A percentile compares a stretch with the other conserved stretches of the same genome.
Conservation (phyloP, 1,140 invertebrate genomes). For the Bacillus rossius region DNA sequence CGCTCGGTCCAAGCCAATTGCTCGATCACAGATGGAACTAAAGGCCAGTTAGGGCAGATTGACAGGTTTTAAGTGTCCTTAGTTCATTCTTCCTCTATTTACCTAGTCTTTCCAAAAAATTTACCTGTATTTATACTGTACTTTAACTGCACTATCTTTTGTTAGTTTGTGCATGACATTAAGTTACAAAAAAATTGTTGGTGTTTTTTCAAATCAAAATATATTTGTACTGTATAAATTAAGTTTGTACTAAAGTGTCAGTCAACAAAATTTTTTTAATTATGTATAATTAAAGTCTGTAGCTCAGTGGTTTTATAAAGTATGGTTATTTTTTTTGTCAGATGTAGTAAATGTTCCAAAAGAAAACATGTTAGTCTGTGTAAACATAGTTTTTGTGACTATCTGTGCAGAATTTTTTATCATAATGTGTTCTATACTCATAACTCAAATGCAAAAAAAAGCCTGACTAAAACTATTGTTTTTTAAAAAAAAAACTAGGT, state of each 20-base stretch:
- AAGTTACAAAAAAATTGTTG: not conserved
- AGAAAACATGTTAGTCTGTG: too few relatives aligned
- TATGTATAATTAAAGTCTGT: too few relatives aligned
- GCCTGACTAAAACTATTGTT: conserved; percentile 1
- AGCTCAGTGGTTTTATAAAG: too few relatives aligned
- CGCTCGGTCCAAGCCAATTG: not conserved
- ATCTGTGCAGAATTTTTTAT: not conserved
- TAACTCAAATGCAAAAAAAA: not conserved
- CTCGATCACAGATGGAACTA: not conserved
- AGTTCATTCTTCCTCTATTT: conserved; percentile 7
- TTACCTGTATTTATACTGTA: conserved; percentile 1
- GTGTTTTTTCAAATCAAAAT: not conserved
- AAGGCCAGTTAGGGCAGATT: conserved; percentile 1
- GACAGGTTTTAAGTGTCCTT: conserved; percentile 13
- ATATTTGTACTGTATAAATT: too few relatives aligned
- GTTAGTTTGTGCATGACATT: not conserved
- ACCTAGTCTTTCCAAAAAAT: not conserved
- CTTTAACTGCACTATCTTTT: conserved; percentile 3
- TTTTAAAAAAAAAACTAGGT: not conserved
- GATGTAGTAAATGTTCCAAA: too few relatives aligned
- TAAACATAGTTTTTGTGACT: too few relatives aligned
- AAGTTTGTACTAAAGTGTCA: too few relatives aligned
- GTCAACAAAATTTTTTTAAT: too few relatives aligned
- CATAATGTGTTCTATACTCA: not conserved
- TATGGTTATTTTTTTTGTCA: too few relatives aligned